Base-by-base conservation (phyloP, 2,797 vertebrate species). In the Coluber constrictor region DNA sequence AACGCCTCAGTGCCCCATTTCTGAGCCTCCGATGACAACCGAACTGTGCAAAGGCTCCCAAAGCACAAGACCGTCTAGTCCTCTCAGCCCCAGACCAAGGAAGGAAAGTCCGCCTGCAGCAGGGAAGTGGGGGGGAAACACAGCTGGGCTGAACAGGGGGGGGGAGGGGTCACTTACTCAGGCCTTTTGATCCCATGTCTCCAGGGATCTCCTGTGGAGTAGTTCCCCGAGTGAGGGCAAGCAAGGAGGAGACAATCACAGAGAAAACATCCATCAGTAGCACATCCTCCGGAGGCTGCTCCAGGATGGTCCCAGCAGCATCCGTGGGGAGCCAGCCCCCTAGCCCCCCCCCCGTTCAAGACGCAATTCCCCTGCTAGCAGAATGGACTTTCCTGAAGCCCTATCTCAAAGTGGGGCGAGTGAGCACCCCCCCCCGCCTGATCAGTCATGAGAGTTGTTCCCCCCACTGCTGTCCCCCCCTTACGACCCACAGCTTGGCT, bases 121-220 rank as follows among this genome's bases (percentile, higher is more conserved):
- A 92, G 37, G 87, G 29, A 8, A 37, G 16, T 2, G n/a, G 54
- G 86, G 10, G 23, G 29, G 51, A 12, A 16, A 18, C 3, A 3
- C 4, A 23, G 5, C 23, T 18, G 1, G 54, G 54, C 16, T 29
- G 27, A 55, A 29, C 3, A 13, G 93, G 93, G 93, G 20, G 9
- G 94, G 92, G 95, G 79, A 96, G 95, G 96, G 95, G 95, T 98
- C 97, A 99, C 99, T 99, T 99, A 99, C 99, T 99, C 98, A 98
- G 98, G 98, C 98, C 98, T 98, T 98, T 99, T 98, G 98, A 98
- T 96, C 99, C 97, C 97, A 98, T 97, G 98, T 99, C 99, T 95
- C 99, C 99, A 98, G 98, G 98, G 98, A 98, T 98, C 98, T 99
- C 99, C 99, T 99, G 99, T 97, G 96, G 98, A 97, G 98, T 97